Conservation (phyloP, 1,140 invertebrate species). For the Dryas iulia region DNA sequence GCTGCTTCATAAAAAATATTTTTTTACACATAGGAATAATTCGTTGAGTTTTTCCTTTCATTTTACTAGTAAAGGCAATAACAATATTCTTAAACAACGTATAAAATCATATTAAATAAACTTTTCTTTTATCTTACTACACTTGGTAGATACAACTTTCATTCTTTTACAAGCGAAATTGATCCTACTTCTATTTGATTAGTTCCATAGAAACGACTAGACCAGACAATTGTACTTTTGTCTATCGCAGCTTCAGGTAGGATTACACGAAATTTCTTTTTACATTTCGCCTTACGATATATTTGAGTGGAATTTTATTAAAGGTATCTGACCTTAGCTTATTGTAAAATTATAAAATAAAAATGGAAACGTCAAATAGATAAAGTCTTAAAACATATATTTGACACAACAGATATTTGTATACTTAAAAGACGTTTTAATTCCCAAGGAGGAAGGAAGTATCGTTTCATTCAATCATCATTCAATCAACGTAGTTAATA, state of each 20-base stretch:
- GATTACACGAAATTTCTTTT: conserved; percentile 18
- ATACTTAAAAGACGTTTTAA: too few species aligned
- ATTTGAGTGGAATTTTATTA: conserved; percentile 14
- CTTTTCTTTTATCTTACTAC: conserved; percentile 10
- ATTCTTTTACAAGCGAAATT: conserved; percentile 31
- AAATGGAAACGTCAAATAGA: background rate
- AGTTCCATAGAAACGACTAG: conserved; percentile 23
- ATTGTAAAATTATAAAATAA: too few species aligned
- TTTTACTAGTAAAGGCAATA: background rate
- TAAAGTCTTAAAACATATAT: too few species aligned
- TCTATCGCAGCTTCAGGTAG: conserved; percentile 18
- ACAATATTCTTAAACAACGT: background rate
- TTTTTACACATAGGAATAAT: too few species aligned
- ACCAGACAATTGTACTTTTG: conserved; percentile 15
- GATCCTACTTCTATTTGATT: conserved; percentile 30
- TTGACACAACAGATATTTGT: too few species aligned
- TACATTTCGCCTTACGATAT: conserved; percentile 9
- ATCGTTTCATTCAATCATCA: too few species aligned
- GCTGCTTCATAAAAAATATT: too few species aligned
- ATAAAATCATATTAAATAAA: background rate
- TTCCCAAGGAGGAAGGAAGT: too few species aligned
- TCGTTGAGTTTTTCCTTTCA: too few species aligned
- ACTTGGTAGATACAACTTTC: conserved; percentile 11
- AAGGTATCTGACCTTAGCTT: background rate
- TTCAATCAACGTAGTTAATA: too few species aligned